A percentile compares a stretch with the other conserved stretches of the same genome.
Evolutionary conservation across 2,113 vertebrate genomes (phyloP).

Genomic region (Murina feae): DNA sequence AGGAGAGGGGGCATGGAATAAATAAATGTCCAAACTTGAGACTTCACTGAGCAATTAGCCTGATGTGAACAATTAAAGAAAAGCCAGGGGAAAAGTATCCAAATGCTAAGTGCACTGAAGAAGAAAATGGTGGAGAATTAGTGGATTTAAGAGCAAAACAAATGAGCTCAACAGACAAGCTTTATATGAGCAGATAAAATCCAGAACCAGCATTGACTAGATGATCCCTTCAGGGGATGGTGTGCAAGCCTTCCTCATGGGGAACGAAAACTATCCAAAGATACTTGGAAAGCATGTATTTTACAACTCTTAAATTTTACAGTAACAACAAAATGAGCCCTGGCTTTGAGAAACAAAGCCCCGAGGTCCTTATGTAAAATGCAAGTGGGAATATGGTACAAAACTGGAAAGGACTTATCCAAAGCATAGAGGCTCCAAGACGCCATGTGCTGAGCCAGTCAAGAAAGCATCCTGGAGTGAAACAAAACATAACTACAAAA

Average conservation of each 20-base stretch:
- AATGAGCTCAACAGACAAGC: neutral
- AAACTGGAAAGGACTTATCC: neutral
- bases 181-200: neutral
- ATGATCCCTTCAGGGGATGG: neutral
- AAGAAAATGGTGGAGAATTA: neutral
- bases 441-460: neutral
- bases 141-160: constrained; percentile 1
- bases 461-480: neutral
- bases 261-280: neutral
- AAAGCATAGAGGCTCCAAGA: neutral
- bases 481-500: neutral
- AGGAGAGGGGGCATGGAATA: neutral
- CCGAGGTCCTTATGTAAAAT: neutral
- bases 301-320: neutral
- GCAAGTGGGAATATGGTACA: neutral
- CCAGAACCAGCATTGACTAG: neutral
- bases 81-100: neutral
- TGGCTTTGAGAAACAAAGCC: neutral
- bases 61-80: neutral
- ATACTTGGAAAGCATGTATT: neutral
- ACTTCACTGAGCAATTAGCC: neutral
- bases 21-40: constrained; percentile 6
- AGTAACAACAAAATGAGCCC: neutral
- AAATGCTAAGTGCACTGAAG: neutral
- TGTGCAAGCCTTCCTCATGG: neutral